Conservation (phyloP, 2,797 vertebrate genomes). For the Lateolabrax maculatus region DNA sequence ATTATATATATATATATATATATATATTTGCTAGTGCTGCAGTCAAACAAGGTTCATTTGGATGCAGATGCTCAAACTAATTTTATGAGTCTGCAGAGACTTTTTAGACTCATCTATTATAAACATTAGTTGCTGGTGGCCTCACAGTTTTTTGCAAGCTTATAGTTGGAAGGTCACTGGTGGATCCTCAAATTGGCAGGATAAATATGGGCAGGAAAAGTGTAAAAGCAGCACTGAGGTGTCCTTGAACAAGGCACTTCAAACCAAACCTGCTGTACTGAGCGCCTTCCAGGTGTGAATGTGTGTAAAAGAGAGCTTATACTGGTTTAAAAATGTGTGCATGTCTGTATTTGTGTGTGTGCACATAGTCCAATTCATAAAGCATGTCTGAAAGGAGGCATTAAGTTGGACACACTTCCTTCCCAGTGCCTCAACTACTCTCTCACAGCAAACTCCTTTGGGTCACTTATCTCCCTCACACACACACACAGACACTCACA, state of each 20-base stretch:
- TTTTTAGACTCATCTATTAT: neutral
- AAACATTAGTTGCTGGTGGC: neutral
- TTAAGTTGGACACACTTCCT: conserved; percentile 38
- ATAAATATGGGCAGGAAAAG: conserved; percentile 7
- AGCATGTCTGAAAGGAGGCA: neutral
- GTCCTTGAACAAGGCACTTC: conserved; percentile 6
- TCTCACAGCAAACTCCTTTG: conserved; percentile 24
- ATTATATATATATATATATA: too few relatives aligned
- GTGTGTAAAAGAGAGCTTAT: neutral
- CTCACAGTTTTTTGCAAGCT: neutral
- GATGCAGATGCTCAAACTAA: neutral
- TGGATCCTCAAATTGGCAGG: neutral
- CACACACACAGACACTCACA: neutral
- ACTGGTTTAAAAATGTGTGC: neutral
- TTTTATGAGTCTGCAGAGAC: neutral
- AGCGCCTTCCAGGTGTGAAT: conserved; percentile 23
- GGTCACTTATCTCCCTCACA: too few relatives aligned
- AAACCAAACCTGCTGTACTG: conserved; percentile 10
- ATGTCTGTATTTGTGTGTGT: neutral
- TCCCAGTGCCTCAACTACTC: conserved; percentile 5
- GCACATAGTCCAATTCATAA: neutral
- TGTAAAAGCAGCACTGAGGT: conserved; percentile 9
- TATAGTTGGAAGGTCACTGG: neutral
- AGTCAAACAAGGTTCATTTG: neutral
- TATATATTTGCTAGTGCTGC: neutral